A percentile compares a stretch with the other conserved stretches of the same genome.
These are phyloP conservation scores for Echinops telfairi DNA, from an alignment of 2,113 vertebrate species.

Conservation along the genomic window DNA sequence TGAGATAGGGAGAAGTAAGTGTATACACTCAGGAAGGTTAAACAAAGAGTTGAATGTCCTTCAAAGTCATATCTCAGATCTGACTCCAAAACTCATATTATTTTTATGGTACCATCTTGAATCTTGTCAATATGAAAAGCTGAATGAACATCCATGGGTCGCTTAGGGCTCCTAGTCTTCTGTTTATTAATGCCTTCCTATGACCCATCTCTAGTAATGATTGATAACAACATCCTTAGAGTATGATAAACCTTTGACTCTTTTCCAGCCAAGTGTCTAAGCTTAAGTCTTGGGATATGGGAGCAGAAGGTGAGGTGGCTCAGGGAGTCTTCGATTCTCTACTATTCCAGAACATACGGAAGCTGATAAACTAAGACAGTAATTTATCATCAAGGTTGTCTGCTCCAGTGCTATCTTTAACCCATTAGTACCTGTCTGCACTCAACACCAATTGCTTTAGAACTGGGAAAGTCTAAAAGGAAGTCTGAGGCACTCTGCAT, in stretches of 20 bases:
- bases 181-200: not conserved
- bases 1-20: not conserved
- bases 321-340: not conserved
- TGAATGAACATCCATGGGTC: not conserved
- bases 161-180: not conserved
- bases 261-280: not conserved
- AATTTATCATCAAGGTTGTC: conserved; percentile 46
- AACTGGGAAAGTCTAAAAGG: not conserved
- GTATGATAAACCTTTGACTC: not conserved
- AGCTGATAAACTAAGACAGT: conserved; percentile 54
- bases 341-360: not conserved
- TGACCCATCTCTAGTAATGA: not conserved
- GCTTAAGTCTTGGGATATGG: not conserved
- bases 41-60: not conserved
- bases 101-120: not conserved
- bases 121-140: not conserved
- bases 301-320: not conserved
- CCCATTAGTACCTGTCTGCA: conserved; percentile 43
- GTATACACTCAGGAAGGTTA: not conserved
- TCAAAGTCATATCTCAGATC: not conserved
- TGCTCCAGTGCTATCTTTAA: conserved; percentile 50
- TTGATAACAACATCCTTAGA: not conserved
- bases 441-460: not conserved
- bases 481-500: conserved; percentile 10
- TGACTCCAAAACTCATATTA: not conserved